Base-by-base conservation (phyloP, 2,113 vertebrate species). In the Origma solitaria region DNA sequence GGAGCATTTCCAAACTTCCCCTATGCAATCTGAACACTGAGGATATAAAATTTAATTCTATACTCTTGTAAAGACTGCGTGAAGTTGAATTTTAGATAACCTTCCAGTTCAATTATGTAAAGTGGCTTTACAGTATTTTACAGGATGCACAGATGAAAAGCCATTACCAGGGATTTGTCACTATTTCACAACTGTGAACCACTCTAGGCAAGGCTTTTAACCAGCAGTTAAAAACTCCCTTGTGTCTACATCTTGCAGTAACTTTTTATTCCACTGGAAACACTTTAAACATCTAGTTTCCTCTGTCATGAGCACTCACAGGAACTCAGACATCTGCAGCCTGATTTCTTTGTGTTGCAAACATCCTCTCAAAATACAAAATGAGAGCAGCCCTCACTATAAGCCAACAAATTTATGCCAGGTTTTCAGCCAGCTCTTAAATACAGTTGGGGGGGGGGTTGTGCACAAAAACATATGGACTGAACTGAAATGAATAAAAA, bases 181-280 rank as follows among this genome's bases (percentile, higher is more conserved):
- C 50, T 71, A 58, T 86, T 94, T 78, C 40, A 60, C 40, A 88
- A 45, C 37, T 58, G 38, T 10, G 40, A 75, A 78, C 72, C 94
- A 91, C 33, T 80, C 47, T 38, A 56, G 66, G 51, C 49, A 85
- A 96, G 33, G 53, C 33, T 89, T 94, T 88, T 76, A 82, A 91
- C 33, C 37, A 82, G 44, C 14, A 12, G 56, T 58, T 89, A 79
- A 85, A 79, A 93, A 61, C 13, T 85, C 54, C 30, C 53, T 86
- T 62, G 31, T 60, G 38, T 70, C 75, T 44, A 51, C 38, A 61
- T 82, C 61, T 85, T 85, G 21, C 44, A 64, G 50, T 45, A 40
- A 93, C 66, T 78, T 94, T 86, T 94, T 57, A 66, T 84, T 88
- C 44, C 12, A 45, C 12, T 70, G 25, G 58, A 93, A 95, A 77